Percentiles rank a stretch among this genome's conserved stretches.
phyloP scores from a whole-genome alignment of 2,888 invertebrate genomes.

The Machimus rusticus region DNA sequence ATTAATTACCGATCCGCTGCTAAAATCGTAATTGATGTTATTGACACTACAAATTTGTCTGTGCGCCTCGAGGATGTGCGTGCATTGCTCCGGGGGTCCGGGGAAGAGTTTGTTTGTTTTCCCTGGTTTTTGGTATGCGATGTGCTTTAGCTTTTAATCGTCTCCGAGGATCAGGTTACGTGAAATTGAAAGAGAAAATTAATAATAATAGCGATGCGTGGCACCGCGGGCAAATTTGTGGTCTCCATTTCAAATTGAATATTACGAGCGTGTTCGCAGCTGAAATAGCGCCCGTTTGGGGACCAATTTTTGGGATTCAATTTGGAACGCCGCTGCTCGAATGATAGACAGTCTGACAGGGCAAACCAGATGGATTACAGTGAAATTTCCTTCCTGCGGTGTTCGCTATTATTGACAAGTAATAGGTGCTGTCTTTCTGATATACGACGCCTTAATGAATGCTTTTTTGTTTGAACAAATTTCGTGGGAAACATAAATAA shows the following conservation, averaged over 20 bases:
- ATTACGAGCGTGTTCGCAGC: background rate
- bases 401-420: background rate
- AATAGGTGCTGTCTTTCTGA: background rate
- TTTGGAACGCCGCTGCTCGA: background rate
- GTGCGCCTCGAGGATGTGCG: background rate
- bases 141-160: background rate
- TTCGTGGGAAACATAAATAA: background rate
- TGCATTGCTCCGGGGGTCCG: background rate
- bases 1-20: background rate
- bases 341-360: background rate
- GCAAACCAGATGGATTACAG: background rate
- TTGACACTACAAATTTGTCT: constrained; percentile 1
- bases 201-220: background rate
- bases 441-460: background rate
- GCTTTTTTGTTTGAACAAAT: background rate
- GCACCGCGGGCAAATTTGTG: background rate
- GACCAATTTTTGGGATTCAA: background rate
- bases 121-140: background rate
- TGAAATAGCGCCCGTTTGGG: background rate
- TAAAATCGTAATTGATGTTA: background rate
- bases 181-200: background rate
- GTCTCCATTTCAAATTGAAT: background rate
- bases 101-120: background rate
- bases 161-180: background rate
- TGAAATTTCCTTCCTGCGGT: background rate